Conservation (phyloP, 2,113 vertebrate species). For the Microcebus tavaratra region DNA sequence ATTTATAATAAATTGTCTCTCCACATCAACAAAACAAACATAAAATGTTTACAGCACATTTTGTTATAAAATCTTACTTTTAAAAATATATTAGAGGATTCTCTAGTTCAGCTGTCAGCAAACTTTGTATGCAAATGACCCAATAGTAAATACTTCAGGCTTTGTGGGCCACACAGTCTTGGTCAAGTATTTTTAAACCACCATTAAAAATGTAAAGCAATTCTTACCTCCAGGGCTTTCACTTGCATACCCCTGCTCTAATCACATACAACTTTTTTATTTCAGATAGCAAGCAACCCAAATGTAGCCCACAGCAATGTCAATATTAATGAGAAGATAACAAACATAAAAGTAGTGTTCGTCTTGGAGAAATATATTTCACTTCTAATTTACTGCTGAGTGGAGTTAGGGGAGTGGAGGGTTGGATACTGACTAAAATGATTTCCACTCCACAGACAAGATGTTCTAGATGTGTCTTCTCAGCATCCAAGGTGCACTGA, state of each 20-base stretch:
- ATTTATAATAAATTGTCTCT: neutral
- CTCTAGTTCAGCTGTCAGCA: constrained; percentile 9
- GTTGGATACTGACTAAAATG: constrained; percentile 74
- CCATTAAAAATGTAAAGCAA: neutral
- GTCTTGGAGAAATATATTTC: constrained; percentile 74
- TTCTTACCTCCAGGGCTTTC: neutral
- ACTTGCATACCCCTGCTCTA: neutral
- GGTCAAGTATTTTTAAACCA: neutral
- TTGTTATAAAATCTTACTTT: constrained; percentile 35
- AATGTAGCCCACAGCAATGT: neutral
- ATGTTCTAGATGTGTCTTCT: constrained; percentile 65
- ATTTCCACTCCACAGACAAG: constrained; percentile 76
- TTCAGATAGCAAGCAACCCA: constrained; percentile 50
- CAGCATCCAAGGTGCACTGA: neutral
- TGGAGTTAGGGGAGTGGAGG: constrained; percentile 59
- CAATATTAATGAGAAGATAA: constrained; percentile 48
- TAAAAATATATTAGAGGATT: constrained; percentile 37
- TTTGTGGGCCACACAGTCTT: neutral
- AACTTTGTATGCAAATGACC: neutral
- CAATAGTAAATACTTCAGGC: neutral
- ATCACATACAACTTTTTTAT: constrained; percentile 34
- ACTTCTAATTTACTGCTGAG: constrained; percentile 48
- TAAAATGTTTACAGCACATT: constrained; percentile 44
- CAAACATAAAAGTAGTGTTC: constrained; percentile 64
- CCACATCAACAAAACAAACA: neutral